A percentile compares a stretch with the other conserved stretches of the same genome.
These are phyloP conservation scores for Rhodeus uyekii DNA, from an alignment of 2,797 vertebrate species.

Conservation along the genomic window DNA sequence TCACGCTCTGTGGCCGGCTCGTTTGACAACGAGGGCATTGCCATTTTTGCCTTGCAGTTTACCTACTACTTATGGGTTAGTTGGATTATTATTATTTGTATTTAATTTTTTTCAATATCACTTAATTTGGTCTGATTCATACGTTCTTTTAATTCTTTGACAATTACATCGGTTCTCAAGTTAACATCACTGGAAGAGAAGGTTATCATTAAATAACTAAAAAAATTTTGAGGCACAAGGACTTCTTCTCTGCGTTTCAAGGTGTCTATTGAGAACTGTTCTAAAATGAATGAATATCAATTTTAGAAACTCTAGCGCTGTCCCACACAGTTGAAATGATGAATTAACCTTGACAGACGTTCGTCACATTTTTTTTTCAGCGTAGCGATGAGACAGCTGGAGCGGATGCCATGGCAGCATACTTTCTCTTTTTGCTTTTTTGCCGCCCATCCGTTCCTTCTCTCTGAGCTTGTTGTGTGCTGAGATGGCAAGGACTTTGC, in stretches of 20 bases:
- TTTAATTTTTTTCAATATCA: no score
- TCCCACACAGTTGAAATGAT: neutral
- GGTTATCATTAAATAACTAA: neutral
- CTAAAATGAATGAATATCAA: neutral
- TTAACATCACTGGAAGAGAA: neutral
- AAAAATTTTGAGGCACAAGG: no score
- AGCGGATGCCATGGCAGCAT: slow-evolving; percentile 6
- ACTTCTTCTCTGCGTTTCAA: neutral
- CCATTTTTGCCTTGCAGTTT: slow-evolving; percentile 98
- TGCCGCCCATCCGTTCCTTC: neutral
- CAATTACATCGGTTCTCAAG: neutral
- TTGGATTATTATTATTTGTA: neutral
- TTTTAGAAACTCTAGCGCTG: neutral
- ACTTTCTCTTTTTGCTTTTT: slow-evolving; percentile 9
- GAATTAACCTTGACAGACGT: slow-evolving; percentile 23
- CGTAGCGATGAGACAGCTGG: neutral
- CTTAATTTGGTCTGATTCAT: neutral
- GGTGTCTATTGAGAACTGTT: neutral
- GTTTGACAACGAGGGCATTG: slow-evolving; percentile 98
- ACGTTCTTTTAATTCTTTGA: neutral
- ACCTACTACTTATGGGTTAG: slow-evolving; percentile 99
- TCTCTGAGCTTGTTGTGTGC: slow-evolving; percentile 5
- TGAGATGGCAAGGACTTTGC: slow-evolving; percentile 12
- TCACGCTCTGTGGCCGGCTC: slow-evolving; percentile 97
- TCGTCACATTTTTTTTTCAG: neutral